Evolutionary conservation across 2,888 invertebrate genomes (phyloP).

Genomic region (Zaprionus obscuricornis): DNA sequence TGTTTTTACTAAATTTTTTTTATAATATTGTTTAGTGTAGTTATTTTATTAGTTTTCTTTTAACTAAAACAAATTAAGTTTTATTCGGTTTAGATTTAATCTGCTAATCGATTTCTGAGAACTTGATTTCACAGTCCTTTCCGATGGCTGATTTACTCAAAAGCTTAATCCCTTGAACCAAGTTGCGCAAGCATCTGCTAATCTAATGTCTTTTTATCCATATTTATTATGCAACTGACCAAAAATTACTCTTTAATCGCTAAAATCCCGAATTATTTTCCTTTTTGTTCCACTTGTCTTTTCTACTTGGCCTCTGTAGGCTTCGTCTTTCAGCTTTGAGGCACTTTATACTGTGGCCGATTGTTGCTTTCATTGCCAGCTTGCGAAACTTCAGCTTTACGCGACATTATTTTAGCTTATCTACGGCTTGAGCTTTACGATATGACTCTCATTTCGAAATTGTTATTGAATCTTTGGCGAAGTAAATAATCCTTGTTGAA

Average conservation of each 20-base stretch:
- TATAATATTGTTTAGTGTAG: too few species aligned
- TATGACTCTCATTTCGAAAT: conserved; percentile 75
- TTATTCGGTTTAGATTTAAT: too few species aligned
- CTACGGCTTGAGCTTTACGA: conserved; percentile 59
- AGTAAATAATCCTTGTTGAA: conserved; percentile 82
- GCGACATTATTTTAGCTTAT: conserved; percentile 63
- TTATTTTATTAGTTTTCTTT: too few species aligned
- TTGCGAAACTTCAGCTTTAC: conserved; percentile 30
- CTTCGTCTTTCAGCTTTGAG: background rate
- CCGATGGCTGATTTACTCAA: too few species aligned
- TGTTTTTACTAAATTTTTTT: too few species aligned
- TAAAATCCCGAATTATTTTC: conserved; percentile 17
- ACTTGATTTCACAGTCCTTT: too few species aligned
- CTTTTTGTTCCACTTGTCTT: conserved; percentile 5
- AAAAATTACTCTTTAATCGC: conserved; percentile 31
- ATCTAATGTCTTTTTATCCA: background rate
- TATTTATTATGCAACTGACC: conserved; percentile 23
- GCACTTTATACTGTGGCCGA: conserved; percentile 11
- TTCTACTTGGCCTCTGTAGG: too few species aligned
- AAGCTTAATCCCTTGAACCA: too few species aligned
- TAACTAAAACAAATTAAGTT: too few species aligned
- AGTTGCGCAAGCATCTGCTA: background rate
- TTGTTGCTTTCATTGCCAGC: conserved; percentile 17
- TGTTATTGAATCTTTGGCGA: conserved; percentile 80
- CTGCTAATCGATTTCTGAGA: too few species aligned